Evolutionary conservation across 2,797 vertebrate species (phyloP).

Genomic region (Agapornis canus): DNA sequence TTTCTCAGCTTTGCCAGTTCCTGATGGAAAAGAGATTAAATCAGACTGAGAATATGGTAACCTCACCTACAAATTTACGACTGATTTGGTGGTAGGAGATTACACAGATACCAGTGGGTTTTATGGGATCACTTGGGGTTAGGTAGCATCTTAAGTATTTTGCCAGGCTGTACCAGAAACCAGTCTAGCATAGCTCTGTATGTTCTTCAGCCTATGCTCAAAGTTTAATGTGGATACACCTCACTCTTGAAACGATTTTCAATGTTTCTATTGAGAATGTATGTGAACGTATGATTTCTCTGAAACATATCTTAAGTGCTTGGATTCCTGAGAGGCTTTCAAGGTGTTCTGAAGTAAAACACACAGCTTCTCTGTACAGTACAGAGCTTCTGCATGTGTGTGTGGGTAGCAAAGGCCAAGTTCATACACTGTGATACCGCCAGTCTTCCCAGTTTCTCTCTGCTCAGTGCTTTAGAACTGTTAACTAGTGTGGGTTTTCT

Average conservation of each 20-base stretch:
- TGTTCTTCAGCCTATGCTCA: neutral
- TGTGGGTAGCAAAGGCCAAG: neutral
- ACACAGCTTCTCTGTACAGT: neutral
- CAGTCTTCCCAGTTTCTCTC: neutral
- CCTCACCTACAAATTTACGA: neutral
- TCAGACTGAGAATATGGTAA: neutral
- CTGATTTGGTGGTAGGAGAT: neutral
- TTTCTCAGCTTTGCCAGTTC: neutral
- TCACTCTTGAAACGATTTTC: slow-evolving; percentile 2
- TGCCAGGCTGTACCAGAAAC: slow-evolving; percentile 3
- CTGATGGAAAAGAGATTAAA: neutral
- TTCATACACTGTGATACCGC: neutral
- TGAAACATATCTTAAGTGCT: neutral
- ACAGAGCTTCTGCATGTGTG: accelerated
- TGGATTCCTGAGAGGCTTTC: neutral
- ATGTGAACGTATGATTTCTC: neutral
- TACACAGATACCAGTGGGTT: neutral
- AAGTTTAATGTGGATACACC: neutral
- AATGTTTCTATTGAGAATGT: slow-evolving; percentile 25
- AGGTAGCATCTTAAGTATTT: neutral
- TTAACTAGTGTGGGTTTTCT: neutral
- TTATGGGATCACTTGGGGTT: neutral
- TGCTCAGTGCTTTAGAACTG: neutral
- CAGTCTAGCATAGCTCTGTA: neutral
- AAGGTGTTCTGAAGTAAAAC: neutral